A percentile compares a stretch with the other conserved stretches of the same genome.
Evolutionary conservation across 2,113 vertebrate genomes (phyloP).

Genomic region (Dromaius novaehollandiae): DNA sequence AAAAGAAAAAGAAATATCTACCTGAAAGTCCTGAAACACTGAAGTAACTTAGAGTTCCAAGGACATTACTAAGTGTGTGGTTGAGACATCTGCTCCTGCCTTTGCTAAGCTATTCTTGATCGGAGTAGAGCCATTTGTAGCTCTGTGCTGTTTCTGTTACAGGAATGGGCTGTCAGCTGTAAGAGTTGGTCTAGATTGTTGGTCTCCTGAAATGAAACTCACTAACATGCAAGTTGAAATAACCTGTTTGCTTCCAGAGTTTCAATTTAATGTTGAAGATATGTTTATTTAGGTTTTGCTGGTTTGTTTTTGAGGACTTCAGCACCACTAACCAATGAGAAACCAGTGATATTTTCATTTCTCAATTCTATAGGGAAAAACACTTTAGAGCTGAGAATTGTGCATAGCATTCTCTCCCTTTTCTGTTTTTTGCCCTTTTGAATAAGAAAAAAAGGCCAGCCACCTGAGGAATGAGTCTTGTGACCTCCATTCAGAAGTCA

Average conservation of each 20-base stretch:
- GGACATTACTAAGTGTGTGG: not conserved
- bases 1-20: not conserved
- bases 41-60: not conserved
- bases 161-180: not conserved
- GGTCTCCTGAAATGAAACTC: not conserved
- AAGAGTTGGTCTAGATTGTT: not conserved
- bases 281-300: not conserved
- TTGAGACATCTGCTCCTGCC: not conserved
- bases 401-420: not conserved
- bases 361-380: not conserved
- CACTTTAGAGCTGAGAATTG: not conserved
- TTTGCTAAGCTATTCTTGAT: not conserved
- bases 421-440: not conserved
- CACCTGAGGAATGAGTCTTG: not conserved
- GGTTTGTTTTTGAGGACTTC: not conserved
- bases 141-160: not conserved
- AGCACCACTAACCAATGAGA: not conserved
- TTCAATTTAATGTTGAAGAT: not conserved
- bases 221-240: not conserved
- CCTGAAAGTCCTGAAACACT: not conserved
- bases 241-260: not conserved
- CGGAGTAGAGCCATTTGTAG: not conserved
- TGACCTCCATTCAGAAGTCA: slow-evolving; percentile 7
- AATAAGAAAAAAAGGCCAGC: not conserved
- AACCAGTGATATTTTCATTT: not conserved